Evolutionary conservation across 2,888 invertebrate genomes (phyloP), one percentile per base, ranked within the genome.

Genomic region (Epinotia nisella): DNA sequence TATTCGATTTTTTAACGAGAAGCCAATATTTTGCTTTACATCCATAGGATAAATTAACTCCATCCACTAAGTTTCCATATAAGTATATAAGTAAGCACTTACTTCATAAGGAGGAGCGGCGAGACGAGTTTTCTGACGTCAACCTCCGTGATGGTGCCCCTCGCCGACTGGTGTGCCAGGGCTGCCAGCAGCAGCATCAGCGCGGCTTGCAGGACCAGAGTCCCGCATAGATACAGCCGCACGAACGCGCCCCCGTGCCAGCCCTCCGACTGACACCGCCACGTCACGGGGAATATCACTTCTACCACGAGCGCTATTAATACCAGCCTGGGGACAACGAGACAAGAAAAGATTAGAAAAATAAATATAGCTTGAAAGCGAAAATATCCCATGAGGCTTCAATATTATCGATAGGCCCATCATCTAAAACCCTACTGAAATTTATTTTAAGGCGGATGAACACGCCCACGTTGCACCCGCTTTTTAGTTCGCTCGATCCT

Each of bases 81-180:
- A 10, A 17, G n/a, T n/a, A n/a, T n/a, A n/a, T n/a, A n/a, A n/a
- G n/a, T n/a, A n/a, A 11, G 11, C 17, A 88, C 94, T 92, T 81
- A 96, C 96, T 97, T 97, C 80, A 96, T 83, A 78, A 97, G 95
- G 29, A 97, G 90, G 65, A 97, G 91, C 41, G 96, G 95, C 9
- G 96, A 95, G 13, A 98, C 96, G 80, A 95, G 94, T 81, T 95
- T 94, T 78, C 98, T 93, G 7, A 96, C 95, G 70, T 95, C 94
- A 35, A 95, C 95, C 78, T 97, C 96, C 75, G 96, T 96, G 79
- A 98, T 97, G 75, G 97, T 96, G 39, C 98, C 98, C 80, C 95
- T 94, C 13, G 96, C 95, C 77, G 96, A 96, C 79, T 96, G 95
- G 85, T 95, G 95, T 49, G 96, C 95, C 77, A 97, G 92, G 35